These are phyloP conservation scores for Gallinago stenura DNA, from an alignment of 2,797 vertebrate genomes.

Conservation along the genomic window DNA sequence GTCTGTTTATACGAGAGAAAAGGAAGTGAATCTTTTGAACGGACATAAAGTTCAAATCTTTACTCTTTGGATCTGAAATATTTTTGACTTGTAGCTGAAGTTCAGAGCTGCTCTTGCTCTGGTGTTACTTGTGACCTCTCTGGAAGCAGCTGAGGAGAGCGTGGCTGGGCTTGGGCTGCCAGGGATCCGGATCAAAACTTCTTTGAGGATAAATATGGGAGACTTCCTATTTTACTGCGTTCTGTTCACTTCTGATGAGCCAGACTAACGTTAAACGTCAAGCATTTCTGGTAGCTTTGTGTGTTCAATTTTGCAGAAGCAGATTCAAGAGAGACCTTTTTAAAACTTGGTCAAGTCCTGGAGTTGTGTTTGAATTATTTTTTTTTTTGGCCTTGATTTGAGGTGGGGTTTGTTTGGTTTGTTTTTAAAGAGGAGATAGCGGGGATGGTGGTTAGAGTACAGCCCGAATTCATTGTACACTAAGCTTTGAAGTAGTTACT, in stretches of 20 bases:
- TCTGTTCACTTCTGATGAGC: not conserved
- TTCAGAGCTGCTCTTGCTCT: not conserved
- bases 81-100: not conserved
- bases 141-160: not conserved
- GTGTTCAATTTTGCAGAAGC: not conserved
- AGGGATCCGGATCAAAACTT: not conserved
- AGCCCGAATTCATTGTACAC: not conserved
- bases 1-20: not conserved
- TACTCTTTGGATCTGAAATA: not conserved
- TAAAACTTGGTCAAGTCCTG: not conserved
- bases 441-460: not conserved
- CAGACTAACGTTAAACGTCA: not conserved
- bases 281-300: not conserved
- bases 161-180: not conserved
- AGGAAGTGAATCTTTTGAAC: conserved; percentile 3
- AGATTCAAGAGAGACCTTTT: not conserved
- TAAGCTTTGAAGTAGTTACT: not conserved
- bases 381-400: not conserved
- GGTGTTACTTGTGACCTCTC: not conserved
- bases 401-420: not conserved
- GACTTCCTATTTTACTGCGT: not conserved
- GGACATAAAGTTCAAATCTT: not conserved
- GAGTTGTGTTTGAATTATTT: not conserved
- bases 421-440: not conserved
- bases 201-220: not conserved